phyloP scores from a whole-genome alignment of 2,113 vertebrate genomes.

The Panthera leo region DNA sequence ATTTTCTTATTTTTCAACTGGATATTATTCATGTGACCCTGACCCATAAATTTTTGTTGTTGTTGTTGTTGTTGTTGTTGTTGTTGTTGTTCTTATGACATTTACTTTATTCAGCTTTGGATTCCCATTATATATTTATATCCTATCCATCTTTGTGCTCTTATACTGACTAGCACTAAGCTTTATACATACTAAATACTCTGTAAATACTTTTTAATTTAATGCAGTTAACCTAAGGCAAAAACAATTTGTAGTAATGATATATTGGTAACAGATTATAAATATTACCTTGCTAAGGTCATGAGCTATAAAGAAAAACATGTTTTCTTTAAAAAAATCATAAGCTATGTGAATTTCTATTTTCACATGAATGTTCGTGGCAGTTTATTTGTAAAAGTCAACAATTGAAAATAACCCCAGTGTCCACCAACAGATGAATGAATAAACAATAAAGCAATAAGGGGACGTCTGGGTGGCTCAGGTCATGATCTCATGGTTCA shows the following conservation, averaged over 20 bases:
- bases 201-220: not conserved
- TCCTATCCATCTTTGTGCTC: not conserved
- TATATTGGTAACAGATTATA: not conserved
- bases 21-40: not conserved
- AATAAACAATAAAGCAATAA: not conserved
- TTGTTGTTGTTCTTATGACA: not conserved
- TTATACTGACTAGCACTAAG: not conserved
- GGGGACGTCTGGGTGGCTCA: too few relatives aligned
- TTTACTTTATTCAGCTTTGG: not conserved
- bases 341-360: not conserved
- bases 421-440: not conserved
- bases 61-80: not conserved
- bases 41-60: not conserved
- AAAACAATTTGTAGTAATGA: not conserved
- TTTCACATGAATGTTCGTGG: not conserved
- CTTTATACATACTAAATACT: not conserved
- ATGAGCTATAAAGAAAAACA: not conserved
- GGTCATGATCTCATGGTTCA: too few relatives aligned
- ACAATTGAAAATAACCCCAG: not conserved
- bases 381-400: not conserved
- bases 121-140: not conserved
- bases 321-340: not conserved
- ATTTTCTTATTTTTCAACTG: not conserved
- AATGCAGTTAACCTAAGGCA: conserved; percentile 2
- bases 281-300: not conserved